Base-by-base conservation (phyloP, 2,888 invertebrate species). In the Lasioglossum oenotherae region DNA sequence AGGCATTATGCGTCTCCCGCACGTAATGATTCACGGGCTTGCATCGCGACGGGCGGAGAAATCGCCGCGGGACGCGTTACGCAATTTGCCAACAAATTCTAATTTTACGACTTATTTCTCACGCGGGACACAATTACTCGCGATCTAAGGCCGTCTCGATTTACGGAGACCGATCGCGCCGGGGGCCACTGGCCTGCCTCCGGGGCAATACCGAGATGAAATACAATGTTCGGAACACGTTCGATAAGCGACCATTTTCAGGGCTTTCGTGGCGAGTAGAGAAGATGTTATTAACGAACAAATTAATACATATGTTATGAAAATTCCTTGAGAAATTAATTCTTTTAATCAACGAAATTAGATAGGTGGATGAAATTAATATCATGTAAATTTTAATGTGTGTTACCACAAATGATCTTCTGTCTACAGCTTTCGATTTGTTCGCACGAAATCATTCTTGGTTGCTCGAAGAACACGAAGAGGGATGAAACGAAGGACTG, bases 1-100 rank as follows among this genome's bases (percentile, higher is more conserved):
- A 85, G 85, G 85, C 85, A 85, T 85, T 80, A 85, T 85, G 85
- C 85, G 85, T 85, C 85, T 79, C 64, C 85, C 85, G 75, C 76
- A 80, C 64, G 75, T 77, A 85, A 80, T 85, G 85, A 85, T 85
- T 85, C 85, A 85, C 80, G 75, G 75, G 84, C 44, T 74, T 78
- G 85, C 85, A 75, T 53, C 73, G 57, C 14, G 64, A 44, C 53
- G 14, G 67, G n/a, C 57, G 12, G 31, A 19, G 38, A 38, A 38
- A 74, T 16, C 49, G 38, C 27, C 74, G 83, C 23, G 69, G 71
- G 57, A 27, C 31, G 85, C 31, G 85, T 85, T 85, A 80, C 85
- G 80, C 85, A 85, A 85, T 79, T 85, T 79, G 64, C 85, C 79
- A 75, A 49, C 46, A 79, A 75, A 80, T 75, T 84, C 84, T 85